phyloP scores from a whole-genome alignment of 2,113 vertebrate genomes.

The cat (Felis catus) region F.catus_Fca126_mat1.0 CM031415.1:63605001-63605500 shows the following conservation, averaged over 20 bases:
- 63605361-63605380: constrained; percentile 51
- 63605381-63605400: constrained; percentile 64
- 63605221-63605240: not conserved
- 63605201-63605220: not conserved
- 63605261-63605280: not conserved
- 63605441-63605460: constrained; percentile 58
- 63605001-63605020: not conserved
- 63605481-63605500: constrained; percentile 43
- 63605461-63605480: constrained; percentile 46
- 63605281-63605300: not conserved
- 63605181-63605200: not conserved
- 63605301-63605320: not conserved
- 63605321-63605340: not conserved
- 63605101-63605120: not conserved
- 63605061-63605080: not conserved
- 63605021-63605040: not conserved
- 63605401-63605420: constrained; percentile 63
- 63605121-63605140: not conserved
- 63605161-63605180: not conserved
- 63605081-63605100: not conserved
- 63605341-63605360: constrained; percentile 36
- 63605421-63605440: constrained; percentile 29
- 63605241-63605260: constrained; percentile 17
- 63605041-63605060: not conserved
- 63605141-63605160: not conserved